Conservation (phyloP, 2,888 invertebrate species). For the Euzetes globulus region DNA sequence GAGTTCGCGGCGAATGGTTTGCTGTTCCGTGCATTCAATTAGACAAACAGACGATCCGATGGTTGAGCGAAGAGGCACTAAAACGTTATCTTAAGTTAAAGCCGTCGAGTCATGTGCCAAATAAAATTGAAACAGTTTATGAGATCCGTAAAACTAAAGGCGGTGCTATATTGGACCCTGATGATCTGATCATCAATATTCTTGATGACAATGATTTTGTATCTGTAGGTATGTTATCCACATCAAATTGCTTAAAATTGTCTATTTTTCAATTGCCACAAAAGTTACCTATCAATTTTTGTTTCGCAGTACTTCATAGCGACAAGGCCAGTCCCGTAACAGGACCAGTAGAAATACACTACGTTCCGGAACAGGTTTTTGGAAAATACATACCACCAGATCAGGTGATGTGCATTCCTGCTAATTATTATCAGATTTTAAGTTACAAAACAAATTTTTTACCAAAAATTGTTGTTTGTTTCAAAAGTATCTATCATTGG, state of each 20-base stretch:
- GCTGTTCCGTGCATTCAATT: slow-evolving; percentile 54
- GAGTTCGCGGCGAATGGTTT: slow-evolving; percentile 55
- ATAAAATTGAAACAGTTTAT: slow-evolving; percentile 44
- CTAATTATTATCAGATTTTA: neutral
- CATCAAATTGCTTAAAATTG: no score
- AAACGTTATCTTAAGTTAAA: slow-evolving; percentile 50
- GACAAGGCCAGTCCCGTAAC: slow-evolving; percentile 50
- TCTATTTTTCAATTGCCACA: no score
- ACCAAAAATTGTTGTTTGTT: neutral
- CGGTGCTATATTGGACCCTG: slow-evolving; percentile 55
- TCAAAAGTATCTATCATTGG: slow-evolving; percentile 52
- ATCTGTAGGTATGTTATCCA: slow-evolving; percentile 51
- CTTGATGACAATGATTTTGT: slow-evolving; percentile 58
- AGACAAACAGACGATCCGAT: slow-evolving; percentile 50
- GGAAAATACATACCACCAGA: neutral
- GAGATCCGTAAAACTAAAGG: slow-evolving; percentile 56
- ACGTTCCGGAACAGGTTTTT: slow-evolving; percentile 51
- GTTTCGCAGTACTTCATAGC: slow-evolving; percentile 52
- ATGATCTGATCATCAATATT: slow-evolving; percentile 53
- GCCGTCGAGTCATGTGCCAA: slow-evolving; percentile 42
- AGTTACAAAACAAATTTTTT: neutral
- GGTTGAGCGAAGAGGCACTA: slow-evolving; percentile 54
- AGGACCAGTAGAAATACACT: slow-evolving; percentile 51
- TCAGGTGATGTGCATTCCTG: neutral
- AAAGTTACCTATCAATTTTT: no score